A percentile compares a stretch with the other conserved stretches of the same genome.
Evolutionary conservation across 2,113 vertebrate species (phyloP).

Genomic region (Arvicanthis niloticus): DNA sequence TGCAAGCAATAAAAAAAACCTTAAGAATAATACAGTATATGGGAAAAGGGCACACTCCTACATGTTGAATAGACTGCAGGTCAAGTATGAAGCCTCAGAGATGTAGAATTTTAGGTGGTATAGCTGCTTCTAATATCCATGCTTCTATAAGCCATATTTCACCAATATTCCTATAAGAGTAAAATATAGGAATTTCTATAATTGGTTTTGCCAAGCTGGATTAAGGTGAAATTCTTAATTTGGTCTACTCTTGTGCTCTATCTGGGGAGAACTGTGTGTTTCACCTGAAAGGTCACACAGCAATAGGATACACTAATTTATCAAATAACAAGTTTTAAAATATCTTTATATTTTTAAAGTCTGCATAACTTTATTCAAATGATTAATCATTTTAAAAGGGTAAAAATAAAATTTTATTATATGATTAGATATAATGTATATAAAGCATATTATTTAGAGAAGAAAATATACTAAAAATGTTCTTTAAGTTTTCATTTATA

Average conservation of each 20-base stretch:
- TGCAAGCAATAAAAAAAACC: background rate
- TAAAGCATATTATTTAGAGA: background rate
- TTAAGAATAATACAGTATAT: background rate
- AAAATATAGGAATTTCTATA: background rate
- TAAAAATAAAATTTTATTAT: background rate
- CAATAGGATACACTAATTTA: background rate
- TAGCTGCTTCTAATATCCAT: background rate
- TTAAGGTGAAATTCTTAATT: background rate
- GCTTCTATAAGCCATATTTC: background rate
- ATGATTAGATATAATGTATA: background rate
- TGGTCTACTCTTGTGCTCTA: background rate
- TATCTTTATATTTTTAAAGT: background rate
- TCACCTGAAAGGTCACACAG: background rate
- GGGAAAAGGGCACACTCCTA: too few species aligned
- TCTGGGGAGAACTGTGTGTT: background rate
- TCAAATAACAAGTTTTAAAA: background rate
- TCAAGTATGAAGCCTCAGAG: background rate
- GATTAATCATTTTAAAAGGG: background rate
- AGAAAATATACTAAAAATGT: background rate
- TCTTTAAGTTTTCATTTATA: background rate
- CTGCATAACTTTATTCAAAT: background rate
- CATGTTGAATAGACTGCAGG: background rate
- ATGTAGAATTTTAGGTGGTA: background rate
- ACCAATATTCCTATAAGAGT: background rate
- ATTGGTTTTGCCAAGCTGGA: background rate